Base-by-base conservation (phyloP, 2,888 invertebrate genomes). In the Pammene aurita region DNA sequence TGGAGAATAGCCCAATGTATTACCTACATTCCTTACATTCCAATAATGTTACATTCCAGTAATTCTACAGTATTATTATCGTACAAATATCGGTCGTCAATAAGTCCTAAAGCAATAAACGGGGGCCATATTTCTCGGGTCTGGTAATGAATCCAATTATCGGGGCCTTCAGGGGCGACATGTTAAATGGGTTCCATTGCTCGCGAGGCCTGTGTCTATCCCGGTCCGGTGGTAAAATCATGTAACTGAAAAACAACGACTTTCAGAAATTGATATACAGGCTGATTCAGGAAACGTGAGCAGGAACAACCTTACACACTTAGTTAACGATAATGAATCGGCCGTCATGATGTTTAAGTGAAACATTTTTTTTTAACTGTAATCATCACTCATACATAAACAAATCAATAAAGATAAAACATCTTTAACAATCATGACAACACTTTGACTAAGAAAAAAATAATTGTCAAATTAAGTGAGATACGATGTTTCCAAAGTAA, bases 61-160 rank as follows among this genome's bases (percentile, higher is more conserved):
- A 48, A 52, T 41, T 18, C 13, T 38, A 50, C 38, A 61, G 16
- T 61, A 48, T 48, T 62, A 62, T 60, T 66, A 58, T 14, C 48
- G 35, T 57, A 67, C 61, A 70, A 60, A 71, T 70, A 74, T 74
- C 71, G 73, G 69, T 72, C 68, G 70, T 71, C 72, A 80, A 77
- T 80, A 77, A 73, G 83, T 81, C 78, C 75, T 75, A 68, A 72
- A 71, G 76, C 84, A 83, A 88, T 86, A 84, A 87, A 89, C 87
- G 83, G 81, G 70, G 68, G 76, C 84, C 77, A 89, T 89, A 89
- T 89, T 86, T 88, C 75, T 83, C 80, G 78, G 72, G 75, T 71
- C 80, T 78, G 79, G 88, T 88, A 89, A 88, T 89, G 89, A 89
- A 88, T 88, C 89, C 88, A 89, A 90, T 89, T 88, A 90, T 87